Base-by-base conservation (phyloP, 2,888 invertebrate species). In the Strigamia transsilvanica region DNA sequence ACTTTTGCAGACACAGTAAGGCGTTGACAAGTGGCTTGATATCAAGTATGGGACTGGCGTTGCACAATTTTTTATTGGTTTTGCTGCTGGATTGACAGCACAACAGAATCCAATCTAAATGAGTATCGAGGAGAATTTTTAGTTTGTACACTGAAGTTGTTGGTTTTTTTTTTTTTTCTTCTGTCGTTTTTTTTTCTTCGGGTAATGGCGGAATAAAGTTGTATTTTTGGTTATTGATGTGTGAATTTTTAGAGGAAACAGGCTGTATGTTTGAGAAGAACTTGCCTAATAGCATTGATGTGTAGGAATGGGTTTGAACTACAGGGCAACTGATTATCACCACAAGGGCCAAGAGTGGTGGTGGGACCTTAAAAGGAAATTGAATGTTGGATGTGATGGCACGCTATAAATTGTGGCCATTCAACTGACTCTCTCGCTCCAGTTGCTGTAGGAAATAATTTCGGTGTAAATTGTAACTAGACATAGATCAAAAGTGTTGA, bases 361-460 rank as follows among this genome's bases (percentile, higher is more conserved):
- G 61, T 66, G 61, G 61, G 21, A 66, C 61, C 61, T 66, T 66
- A 66, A 66, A 66, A 66, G 61, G 61, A 66, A 66, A 66, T 66
- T 66, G 61, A 66, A 66, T 66, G 61, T 66, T 66, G 61, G 61
- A 66, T 66, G 61, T 66, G 61, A 66, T 66, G 61, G 61, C 61
- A 66, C 61, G 61, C 61, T 66, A 66, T 66, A 66, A 66, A 66
- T 66, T 66, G 61, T 66, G 61, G 61, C 61, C 61, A 66, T 66
- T 66, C 61, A 66, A 66, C 61, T 66, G 61, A 66, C 61, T 66
- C 61, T 66, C 61, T 66, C 61, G 61, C 61, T 66, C 61, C 21
- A 66, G 61, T 66, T 66, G 61, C 61, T 66, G 61, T 66, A 66
- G 61, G 61, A 66, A 66, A 66, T 66, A 66, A 66, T 66, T 66